Conservation (phyloP, 1,140 invertebrate species). For the Phymastichus coffea region DNA sequence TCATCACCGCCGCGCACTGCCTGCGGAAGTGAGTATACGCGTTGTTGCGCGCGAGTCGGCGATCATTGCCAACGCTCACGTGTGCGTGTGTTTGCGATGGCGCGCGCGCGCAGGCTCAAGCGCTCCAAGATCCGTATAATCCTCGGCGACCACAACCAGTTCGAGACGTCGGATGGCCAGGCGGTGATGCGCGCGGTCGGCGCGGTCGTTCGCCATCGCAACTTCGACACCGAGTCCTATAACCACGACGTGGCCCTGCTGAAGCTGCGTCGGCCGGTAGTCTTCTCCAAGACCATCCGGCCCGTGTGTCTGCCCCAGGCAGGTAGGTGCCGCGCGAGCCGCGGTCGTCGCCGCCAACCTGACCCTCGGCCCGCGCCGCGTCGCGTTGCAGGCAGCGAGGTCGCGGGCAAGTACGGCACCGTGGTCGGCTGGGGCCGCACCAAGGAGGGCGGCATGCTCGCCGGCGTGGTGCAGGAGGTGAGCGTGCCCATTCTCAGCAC, state of each 20-base stretch:
- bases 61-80: too few species aligned
- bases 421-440: constrained; percentile 85
- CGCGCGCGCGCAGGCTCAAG: constrained; percentile 67
- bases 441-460: constrained; percentile 76
- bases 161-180: constrained; percentile 70
- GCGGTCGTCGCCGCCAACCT: too few species aligned
- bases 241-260: constrained; percentile 86
- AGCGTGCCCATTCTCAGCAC: constrained; percentile 80
- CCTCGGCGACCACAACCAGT: constrained; percentile 80
- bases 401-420: constrained; percentile 70
- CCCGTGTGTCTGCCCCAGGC: constrained; percentile 75
- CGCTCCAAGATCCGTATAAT: constrained; percentile 76
- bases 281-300: constrained; percentile 75
- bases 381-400: constrained; percentile 61
- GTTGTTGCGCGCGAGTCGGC: background rate
- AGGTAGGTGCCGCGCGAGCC: constrained; percentile 51
- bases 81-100: too few species aligned
- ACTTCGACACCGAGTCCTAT: constrained; percentile 80
- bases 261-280: constrained; percentile 72
- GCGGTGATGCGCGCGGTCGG: constrained; percentile 77
- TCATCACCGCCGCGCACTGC: constrained; percentile 70
- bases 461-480: constrained; percentile 77
- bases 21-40: constrained; percentile 58
- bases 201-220: constrained; percentile 74
- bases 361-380: too few species aligned